Evolutionary conservation across 2,113 vertebrate genomes (phyloP).

Genomic region (Notarius lentiginosus): DNA sequence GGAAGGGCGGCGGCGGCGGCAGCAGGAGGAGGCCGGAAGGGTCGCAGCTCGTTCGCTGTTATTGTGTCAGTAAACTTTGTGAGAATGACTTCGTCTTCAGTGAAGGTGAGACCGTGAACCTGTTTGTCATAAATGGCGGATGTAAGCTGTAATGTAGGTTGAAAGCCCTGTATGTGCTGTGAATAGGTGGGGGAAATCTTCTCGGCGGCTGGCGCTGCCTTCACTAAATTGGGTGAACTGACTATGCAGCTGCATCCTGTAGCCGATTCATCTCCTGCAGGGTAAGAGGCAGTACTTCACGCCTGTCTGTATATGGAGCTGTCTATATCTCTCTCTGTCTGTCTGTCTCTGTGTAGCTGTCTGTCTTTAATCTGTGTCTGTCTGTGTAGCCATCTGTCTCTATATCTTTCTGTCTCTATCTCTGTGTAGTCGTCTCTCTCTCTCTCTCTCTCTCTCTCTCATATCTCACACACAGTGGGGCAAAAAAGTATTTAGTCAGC

Average conservation of each 20-base stretch:
- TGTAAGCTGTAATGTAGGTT: too few species aligned
- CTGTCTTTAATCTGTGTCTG: too few species aligned
- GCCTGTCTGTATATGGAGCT: too few species aligned
- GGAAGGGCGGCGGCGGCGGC: too few species aligned
- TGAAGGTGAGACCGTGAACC: slow-evolving; percentile 64
- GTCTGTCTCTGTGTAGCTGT: too few species aligned
- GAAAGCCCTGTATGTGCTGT: neutral
- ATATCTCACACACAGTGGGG: too few species aligned
- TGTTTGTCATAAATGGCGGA: neutral
- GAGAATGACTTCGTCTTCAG: slow-evolving; percentile 75
- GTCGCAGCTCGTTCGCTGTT: neutral
- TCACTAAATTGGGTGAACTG: slow-evolving; percentile 87
- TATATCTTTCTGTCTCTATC: too few species aligned
- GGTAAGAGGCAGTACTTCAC: slow-evolving; percentile 67
- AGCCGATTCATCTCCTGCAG: slow-evolving; percentile 87
- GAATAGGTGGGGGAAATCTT: slow-evolving; percentile 90
- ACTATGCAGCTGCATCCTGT: slow-evolving; percentile 94
- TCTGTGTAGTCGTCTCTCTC: too few species aligned
- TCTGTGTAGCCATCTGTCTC: too few species aligned
- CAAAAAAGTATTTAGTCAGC: too few species aligned
- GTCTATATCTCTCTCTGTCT: too few species aligned
- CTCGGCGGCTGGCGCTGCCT: slow-evolving; percentile 89
- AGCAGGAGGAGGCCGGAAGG: neutral
- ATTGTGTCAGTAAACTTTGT: neutral
- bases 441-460: too few species aligned